Base-by-base conservation (phyloP, 2,113 vertebrate species). In the Campylomormyrus tamandua region DNA sequence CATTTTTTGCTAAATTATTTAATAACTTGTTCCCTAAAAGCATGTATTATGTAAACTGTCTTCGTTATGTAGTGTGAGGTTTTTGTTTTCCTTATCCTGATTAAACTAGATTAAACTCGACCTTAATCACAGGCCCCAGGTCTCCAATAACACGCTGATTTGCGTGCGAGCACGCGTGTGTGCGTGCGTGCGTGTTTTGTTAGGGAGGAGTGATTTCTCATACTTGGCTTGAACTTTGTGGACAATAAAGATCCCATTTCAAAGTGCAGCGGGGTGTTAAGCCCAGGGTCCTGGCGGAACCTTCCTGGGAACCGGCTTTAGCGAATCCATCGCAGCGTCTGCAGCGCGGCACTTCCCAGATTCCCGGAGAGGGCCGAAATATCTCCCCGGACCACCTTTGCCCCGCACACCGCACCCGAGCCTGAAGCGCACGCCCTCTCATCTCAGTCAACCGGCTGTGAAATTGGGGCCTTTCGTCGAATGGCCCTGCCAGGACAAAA, bases 181-280 rank as follows among this genome's bases (percentile, higher is more conserved):
- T 91, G 93, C 91, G 91, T 91, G 89, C 93, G 94, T 92, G 91
- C 90, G 90, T 96, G 95, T 96, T 95, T 92, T 95, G 93, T 95
- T 95, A 96, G 95, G 95, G 94, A 96, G 95, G 95, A 93, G 93
- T 94, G 93, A 95, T 95, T 94, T 94, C 95, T 96, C 95, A 96
- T 96, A 95, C 95, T 96, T 96, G 95, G 96, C 96, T 93, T 93
- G 93, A 94, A 94, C 94, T 95, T 95, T 95, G 95, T 93, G 95
- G 95, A 96, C 96, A 96, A 95, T 96, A 96, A 96, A 96, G 96
- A 96, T 96, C 96, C 94, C 93, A 96, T 96, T 96, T 96, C 96
- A 96, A 96, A 96, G 96, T 96, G 93, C 96, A 93, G 96, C 95
- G 95, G 95, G 96, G 96, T 96, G 96, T 96, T 96, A 95, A 94